Percentiles rank a stretch among this genome's conserved stretches.
Evolutionary conservation across 2,888 invertebrate genomes (phyloP).

Genomic region (Philereme vetulata): DNA sequence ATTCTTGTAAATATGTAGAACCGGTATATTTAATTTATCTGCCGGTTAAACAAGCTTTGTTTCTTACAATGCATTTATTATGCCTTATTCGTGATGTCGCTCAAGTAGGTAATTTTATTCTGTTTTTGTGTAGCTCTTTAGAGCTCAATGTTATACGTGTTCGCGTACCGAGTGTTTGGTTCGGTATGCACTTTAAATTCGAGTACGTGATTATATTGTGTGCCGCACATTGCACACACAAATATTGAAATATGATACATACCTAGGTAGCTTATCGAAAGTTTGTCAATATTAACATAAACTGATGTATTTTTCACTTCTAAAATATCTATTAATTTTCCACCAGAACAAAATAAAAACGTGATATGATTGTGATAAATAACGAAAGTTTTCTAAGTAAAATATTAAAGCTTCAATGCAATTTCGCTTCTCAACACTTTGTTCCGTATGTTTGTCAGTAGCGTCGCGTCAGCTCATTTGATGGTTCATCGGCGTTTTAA

Average conservation of each 20-base stretch:
- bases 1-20: conserved; percentile 34
- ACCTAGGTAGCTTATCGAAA: neutral
- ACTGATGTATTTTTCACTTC: conserved; percentile 4
- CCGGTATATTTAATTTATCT: conserved; percentile 36
- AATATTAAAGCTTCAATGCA: conserved; percentile 6
- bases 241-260: conserved; percentile 2
- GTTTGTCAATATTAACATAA: neutral
- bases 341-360: neutral
- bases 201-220: neutral
- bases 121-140: conserved; percentile 8
- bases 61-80: conserved; percentile 29
- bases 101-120: conserved; percentile 1
- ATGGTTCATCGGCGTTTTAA: conserved; percentile 23
- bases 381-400: too few species aligned
- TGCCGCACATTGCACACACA: conserved; percentile 1
- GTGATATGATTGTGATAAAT: too few species aligned
- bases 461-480: conserved; percentile 24
- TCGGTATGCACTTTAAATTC: neutral
- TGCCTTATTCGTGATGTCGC: conserved; percentile 21
- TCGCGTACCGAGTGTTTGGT: neutral
- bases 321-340: conserved; percentile 5
- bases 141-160: conserved; percentile 13
- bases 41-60: conserved; percentile 33
- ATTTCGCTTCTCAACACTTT: conserved; percentile 20
- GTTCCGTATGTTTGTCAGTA: conserved; percentile 18